These are phyloP conservation scores for Heliconius ismenius DNA, from an alignment of 2,888 invertebrate genomes.

Conservation along the genomic window DNA sequence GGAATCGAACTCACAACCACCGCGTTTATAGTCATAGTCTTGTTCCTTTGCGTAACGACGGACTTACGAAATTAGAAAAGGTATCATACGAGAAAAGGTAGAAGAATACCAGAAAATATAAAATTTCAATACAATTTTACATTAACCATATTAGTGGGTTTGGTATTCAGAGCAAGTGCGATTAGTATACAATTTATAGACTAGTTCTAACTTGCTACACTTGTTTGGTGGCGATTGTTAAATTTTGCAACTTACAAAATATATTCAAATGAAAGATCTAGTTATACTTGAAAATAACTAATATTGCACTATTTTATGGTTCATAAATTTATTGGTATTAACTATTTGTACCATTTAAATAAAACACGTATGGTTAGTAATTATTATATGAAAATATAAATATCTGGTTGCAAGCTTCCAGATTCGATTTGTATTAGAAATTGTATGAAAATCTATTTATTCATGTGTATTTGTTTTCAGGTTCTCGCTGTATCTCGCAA, in stretches of 20 bases:
- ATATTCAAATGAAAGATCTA: slow-evolving; percentile 23
- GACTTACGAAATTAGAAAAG: too few species aligned
- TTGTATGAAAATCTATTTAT: background rate
- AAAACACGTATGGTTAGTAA: background rate
- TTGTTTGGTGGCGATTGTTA: slow-evolving; percentile 37
- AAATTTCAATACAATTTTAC: background rate
- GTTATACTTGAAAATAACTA: slow-evolving; percentile 18
- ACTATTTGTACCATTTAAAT: background rate
- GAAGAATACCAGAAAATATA: too few species aligned
- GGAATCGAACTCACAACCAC: too few species aligned
- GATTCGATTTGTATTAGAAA: background rate
- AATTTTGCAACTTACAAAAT: slow-evolving; percentile 36
- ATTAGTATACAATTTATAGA: slow-evolving; percentile 9
- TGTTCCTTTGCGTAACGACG: too few species aligned
- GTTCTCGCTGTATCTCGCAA: too few species aligned
- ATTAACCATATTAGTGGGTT: background rate
- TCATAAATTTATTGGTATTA: background rate
- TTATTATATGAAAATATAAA: background rate
- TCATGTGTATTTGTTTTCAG: background rate
- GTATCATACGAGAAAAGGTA: too few species aligned
- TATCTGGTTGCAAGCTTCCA: background rate
- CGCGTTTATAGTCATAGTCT: too few species aligned
- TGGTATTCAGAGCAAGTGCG: slow-evolving; percentile 27
- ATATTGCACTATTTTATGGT: slow-evolving; percentile 27
- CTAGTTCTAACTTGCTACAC: slow-evolving; percentile 30